Conservation (phyloP, 2,113 vertebrate species). For the Rhynchomys soricoides region DNA sequence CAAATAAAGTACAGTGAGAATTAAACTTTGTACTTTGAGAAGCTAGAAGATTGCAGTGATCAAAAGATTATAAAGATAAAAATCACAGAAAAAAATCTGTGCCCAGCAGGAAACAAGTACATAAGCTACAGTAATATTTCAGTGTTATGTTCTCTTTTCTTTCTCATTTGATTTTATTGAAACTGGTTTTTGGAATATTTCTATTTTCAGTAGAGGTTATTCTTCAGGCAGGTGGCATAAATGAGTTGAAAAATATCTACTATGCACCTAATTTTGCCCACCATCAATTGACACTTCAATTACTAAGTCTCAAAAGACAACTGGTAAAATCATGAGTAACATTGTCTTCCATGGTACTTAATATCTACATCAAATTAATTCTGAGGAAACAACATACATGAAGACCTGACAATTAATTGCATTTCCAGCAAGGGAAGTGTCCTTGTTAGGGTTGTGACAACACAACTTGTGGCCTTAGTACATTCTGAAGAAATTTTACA, state of each 20-base stretch:
- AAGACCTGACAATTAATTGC: slow-evolving; percentile 71
- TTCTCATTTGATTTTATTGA: background rate
- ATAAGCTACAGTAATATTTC: background rate
- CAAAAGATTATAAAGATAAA: background rate
- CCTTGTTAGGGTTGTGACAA: slow-evolving; percentile 71
- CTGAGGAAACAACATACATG: slow-evolving; percentile 67
- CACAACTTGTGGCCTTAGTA: slow-evolving; percentile 76
- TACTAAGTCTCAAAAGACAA: slow-evolving; percentile 73
- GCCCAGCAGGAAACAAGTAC: background rate
- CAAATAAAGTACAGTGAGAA: background rate
- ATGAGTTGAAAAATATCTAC: slow-evolving; percentile 55
- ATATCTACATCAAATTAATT: slow-evolving; percentile 83
- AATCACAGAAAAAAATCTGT: background rate
- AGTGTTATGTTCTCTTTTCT: background rate
- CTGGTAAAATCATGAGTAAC: slow-evolving; percentile 75
- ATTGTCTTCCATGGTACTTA: slow-evolving; percentile 75
- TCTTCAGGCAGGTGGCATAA: background rate
- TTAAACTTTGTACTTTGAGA: background rate
- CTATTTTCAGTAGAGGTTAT: background rate
- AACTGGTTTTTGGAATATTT: background rate
- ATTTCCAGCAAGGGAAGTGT: slow-evolving; percentile 66
- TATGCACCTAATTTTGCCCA: slow-evolving; percentile 50
- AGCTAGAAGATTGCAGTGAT: background rate
- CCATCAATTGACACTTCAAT: slow-evolving; percentile 56
- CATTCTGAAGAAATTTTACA: slow-evolving; percentile 75